phyloP scores from a whole-genome alignment of 2,113 vertebrate genomes.

The Equus przewalskii region DNA sequence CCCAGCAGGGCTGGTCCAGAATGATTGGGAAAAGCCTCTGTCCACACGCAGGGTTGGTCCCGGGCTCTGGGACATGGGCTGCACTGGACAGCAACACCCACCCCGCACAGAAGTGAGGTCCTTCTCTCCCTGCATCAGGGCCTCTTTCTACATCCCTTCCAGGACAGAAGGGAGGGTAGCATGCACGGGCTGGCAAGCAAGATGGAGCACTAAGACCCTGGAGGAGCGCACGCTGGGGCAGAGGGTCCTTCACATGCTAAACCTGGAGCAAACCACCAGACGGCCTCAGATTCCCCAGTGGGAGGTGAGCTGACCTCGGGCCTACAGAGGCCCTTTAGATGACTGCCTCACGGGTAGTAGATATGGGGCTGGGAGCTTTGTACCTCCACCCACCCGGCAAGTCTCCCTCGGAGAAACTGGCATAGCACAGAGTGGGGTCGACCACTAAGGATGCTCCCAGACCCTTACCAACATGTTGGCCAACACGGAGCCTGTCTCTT shows the following conservation, averaged over 20 bases:
- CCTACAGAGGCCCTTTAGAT: too few species aligned
- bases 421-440: accelerated
- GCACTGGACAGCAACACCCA: not conserved
- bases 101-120: not conserved
- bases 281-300: too few species aligned
- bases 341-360: too few species aligned
- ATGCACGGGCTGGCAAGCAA: not conserved
- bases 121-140: not conserved
- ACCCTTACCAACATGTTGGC: accelerated
- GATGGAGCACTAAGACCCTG: too few species aligned
- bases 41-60: accelerated
- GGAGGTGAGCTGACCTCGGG: not conserved
- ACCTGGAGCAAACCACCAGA: too few species aligned
- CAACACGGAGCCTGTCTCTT: not conserved
- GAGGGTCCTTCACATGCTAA: not conserved
- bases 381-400: not conserved
- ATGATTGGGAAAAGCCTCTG: not conserved
- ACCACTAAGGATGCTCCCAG: accelerated
- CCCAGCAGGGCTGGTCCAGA: not conserved
- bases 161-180: not conserved
- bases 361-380: accelerated
- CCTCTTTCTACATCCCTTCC: not conserved
- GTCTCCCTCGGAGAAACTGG: not conserved
- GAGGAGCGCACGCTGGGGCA: accelerated
- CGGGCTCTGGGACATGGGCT: not conserved